A percentile compares a stretch with the other conserved stretches of the same genome.
These are phyloP conservation scores for Heteractis magnifica DNA, from an alignment of 92 coral and sea anemone species.

Conservation along the genomic window DNA sequence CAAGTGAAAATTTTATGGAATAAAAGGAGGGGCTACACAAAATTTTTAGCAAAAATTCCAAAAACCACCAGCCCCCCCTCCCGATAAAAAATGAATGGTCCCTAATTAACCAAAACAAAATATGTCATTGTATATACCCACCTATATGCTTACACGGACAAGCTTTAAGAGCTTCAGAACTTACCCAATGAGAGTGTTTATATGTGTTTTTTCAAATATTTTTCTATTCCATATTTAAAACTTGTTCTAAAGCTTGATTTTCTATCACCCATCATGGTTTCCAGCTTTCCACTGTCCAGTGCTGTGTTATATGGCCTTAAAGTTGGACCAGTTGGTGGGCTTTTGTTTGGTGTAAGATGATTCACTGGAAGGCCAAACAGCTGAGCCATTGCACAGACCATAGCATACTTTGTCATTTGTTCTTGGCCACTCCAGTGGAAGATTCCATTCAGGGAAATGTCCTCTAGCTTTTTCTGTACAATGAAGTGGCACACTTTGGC, in stretches of 20 bases:
- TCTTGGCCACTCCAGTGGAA: constrained; percentile 83
- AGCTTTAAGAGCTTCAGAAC: not conserved
- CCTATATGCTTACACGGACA: not conserved
- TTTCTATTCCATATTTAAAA: constrained; percentile 17
- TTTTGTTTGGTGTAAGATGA: constrained; percentile 65
- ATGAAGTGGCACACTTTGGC: constrained; percentile 62
- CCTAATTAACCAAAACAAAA: too few relatives aligned
- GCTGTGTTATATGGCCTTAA: constrained; percentile 78
- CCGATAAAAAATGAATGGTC: too few relatives aligned
- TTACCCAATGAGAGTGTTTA: not conserved
- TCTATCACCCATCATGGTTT: constrained; percentile 20
- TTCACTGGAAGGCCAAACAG: constrained; percentile 59
- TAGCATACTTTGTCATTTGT: constrained; percentile 77
- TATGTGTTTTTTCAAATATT: constrained; percentile 12
- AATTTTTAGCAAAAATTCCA: too few relatives aligned
- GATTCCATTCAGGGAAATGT: constrained; percentile 46
- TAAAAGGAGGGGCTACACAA: too few relatives aligned
- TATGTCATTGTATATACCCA: too few relatives aligned
- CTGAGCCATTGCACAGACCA: constrained; percentile 66
- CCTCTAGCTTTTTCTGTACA: constrained; percentile 37
- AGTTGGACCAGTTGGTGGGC: constrained; percentile 73
- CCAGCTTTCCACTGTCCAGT: constrained; percentile 58
- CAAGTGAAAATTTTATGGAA: too few relatives aligned
- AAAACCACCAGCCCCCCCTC: too few relatives aligned
- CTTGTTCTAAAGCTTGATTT: constrained; percentile 6